Percentiles rank a stretch among this genome's conserved stretches.
Evolutionary conservation across 1,140 invertebrate genomes (phyloP).

Genomic region (Zaprionus tsacasi): DNA sequence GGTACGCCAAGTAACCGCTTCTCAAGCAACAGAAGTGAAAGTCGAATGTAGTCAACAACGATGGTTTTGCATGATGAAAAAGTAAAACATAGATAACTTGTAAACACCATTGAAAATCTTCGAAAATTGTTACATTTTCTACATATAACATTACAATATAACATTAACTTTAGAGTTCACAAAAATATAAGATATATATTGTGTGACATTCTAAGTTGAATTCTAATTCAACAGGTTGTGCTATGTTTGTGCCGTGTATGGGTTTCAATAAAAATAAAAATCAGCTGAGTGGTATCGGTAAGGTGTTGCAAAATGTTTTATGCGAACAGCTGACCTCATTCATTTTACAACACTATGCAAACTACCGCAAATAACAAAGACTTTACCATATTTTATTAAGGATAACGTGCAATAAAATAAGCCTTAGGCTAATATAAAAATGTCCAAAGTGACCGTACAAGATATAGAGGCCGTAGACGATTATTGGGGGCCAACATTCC

Average conservation of each 20-base stretch:
- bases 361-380: conserved; percentile 25
- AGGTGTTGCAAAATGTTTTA: conserved; percentile 11
- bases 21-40: conserved; percentile 61
- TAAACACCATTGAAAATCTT: background rate
- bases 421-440: conserved; percentile 21
- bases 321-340: conserved; percentile 15
- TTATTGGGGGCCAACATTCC: conserved; percentile 95
- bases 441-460: conserved; percentile 88
- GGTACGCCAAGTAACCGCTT: conserved; percentile 40
- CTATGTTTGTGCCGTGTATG: conserved; percentile 16
- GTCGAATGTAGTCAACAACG: conserved; percentile 45
- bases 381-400: background rate
- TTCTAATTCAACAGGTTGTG: conserved; percentile 20
- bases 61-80: conserved; percentile 17
- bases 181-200: background rate
- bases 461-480: conserved; percentile 96
- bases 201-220: background rate
- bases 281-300: background rate
- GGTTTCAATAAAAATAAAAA: background rate
- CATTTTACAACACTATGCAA: conserved; percentile 27
- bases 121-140: background rate
- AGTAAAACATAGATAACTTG: background rate
- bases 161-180: background rate
- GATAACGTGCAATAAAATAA: conserved; percentile 9
- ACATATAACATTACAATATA: background rate